These are phyloP conservation scores for Tragelaphus scriptus DNA, from an alignment of 2,113 vertebrate species.

Conservation along the genomic window DNA sequence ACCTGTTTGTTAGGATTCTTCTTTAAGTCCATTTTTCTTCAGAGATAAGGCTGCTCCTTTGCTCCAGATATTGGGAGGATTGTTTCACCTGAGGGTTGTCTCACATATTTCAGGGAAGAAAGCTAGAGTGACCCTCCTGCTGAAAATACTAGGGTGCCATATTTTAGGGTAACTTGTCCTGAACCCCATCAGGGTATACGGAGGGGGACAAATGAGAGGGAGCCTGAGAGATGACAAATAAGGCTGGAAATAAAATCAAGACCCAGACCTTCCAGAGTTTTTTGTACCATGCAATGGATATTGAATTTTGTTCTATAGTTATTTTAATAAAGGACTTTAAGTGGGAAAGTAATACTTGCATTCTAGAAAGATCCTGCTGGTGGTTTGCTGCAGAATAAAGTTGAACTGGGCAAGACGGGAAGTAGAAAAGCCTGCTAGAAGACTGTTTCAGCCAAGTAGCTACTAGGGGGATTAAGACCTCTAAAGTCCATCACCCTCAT, in stretches of 20 bases:
- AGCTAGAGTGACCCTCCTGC: neutral
- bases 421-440: neutral
- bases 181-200: neutral
- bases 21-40: neutral
- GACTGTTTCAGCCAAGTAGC: neutral
- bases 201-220: neutral
- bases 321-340: neutral
- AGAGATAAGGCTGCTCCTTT: neutral
- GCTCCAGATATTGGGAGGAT: neutral
- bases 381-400: neutral
- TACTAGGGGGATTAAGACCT: neutral
- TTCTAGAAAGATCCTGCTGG: neutral
- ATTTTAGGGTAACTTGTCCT: neutral
- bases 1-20: neutral
- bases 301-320: neutral
- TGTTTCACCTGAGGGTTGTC: neutral
- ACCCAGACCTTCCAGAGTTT: neutral
- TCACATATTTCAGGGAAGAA: neutral
- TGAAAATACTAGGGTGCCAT: neutral
- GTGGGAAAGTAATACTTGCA: neutral
- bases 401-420: neutral
- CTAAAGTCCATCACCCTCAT: neutral
- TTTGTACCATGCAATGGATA: neutral
- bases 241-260: neutral
- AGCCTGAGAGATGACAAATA: neutral